Evolutionary conservation across 2,888 invertebrate genomes (phyloP).

Genomic region (Aphidius colemani): DNA sequence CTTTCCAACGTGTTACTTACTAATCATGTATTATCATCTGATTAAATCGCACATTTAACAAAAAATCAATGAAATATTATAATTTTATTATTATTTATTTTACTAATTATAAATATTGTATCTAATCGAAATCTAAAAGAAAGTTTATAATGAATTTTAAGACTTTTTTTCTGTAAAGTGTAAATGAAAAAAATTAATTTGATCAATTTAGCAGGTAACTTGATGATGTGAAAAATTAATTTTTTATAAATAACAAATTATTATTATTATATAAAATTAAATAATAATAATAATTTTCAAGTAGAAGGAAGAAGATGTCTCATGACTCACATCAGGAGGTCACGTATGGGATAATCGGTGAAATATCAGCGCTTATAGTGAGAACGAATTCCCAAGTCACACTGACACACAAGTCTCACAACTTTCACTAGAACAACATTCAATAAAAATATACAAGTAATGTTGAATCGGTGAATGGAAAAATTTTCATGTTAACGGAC

Average conservation of each 20-base stretch:
- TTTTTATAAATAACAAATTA: no score
- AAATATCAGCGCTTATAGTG: slow-evolving; percentile 21
- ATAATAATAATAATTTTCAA: no score
- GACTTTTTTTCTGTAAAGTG: no score
- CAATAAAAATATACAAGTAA: not conserved
- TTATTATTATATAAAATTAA: not conserved
- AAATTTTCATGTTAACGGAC: not conserved
- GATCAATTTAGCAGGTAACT: no score
- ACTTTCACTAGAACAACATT: slow-evolving; percentile 39
- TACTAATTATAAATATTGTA: not conserved
- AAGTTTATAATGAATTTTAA: no score
- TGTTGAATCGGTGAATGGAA: slow-evolving; percentile 26
- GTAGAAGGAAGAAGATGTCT: slow-evolving; percentile 5
- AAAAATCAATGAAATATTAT: slow-evolving; percentile 3
- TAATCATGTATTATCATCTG: slow-evolving; percentile 19
- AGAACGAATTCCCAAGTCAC: slow-evolving; percentile 30
- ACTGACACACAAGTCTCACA: slow-evolving; percentile 37
- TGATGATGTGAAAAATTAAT: no score
- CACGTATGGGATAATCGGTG: slow-evolving; percentile 28
- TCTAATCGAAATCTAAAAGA: not conserved
- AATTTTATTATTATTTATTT: not conserved
- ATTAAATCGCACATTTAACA: slow-evolving; percentile 19
- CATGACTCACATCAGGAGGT: slow-evolving; percentile 24
- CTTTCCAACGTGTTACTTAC: slow-evolving; percentile 34
- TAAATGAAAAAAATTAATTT: not conserved